Evolutionary conservation across 2,113 vertebrate genomes (phyloP).

Genomic region (Nipponia nippon): DNA sequence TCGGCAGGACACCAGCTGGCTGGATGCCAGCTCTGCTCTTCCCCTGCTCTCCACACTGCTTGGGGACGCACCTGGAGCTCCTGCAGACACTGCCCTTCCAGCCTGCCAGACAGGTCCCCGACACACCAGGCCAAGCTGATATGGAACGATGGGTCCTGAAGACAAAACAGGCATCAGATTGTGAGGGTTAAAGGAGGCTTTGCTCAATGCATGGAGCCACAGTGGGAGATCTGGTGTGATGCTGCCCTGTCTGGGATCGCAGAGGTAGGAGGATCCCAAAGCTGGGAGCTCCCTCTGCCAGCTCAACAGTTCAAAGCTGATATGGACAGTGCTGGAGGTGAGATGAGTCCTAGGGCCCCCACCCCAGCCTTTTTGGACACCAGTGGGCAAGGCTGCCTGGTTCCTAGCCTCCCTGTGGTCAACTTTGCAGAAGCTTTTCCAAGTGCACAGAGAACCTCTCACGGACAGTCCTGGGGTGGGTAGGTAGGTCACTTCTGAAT

Average conservation of each 20-base stretch:
- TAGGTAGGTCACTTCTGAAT: background rate
- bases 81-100: slow-evolving; percentile 73
- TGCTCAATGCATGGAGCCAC: accelerated
- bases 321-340: background rate
- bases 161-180: background rate
- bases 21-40: background rate
- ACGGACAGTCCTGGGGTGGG: background rate
- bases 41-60: background rate
- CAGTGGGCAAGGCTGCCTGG: background rate
- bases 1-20: background rate
- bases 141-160: slow-evolving; percentile 91
- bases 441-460: background rate
- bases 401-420: background rate
- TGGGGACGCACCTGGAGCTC: slow-evolving; percentile 83
- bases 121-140: slow-evolving; percentile 94
- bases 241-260: background rate
- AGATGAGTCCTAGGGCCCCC: background rate
- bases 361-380: background rate
- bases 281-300: background rate
- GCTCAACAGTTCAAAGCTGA: background rate
- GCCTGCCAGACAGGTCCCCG: slow-evolving; percentile 73
- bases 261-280: background rate
- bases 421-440: background rate
- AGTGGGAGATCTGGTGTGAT: background rate
- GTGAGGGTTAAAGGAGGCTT: background rate